Base-by-base conservation (phyloP, 2,888 invertebrate genomes). In the Aphidius colemani region DNA sequence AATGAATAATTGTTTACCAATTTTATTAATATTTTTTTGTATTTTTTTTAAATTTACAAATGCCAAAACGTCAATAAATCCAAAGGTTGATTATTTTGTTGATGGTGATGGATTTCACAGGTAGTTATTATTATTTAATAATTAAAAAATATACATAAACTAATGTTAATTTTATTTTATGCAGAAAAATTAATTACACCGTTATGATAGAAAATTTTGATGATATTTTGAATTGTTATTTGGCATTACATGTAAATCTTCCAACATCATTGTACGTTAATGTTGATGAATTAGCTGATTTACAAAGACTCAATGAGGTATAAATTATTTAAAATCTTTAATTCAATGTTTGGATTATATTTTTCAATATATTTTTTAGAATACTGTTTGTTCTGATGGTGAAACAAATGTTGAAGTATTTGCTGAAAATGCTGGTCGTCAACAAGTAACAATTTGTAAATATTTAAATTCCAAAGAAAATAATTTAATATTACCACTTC, bases 51-150 rank as follows among this genome's bases (percentile, higher is more conserved):
- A 5, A 13, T 40, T 8, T 56, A 40, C 50, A 59, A 45, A 9
- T 63, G 8, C 64, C 59, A 13, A 66, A 45, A 5, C 5, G 30
- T 9, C 61, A 9, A 61, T 76, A 11, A 65, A 66, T 8, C 74
- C 73, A 18, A 67, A 65, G 9, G 9, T 80, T 9, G 67, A 70
- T 10, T 69, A 74, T 46, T 61, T 69, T 41, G 71, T 79, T 4
- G 70, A 75, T 41, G 80, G 78, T 50, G 69, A 73, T 45, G 80
- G 80, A 67, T 80, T 79, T 74, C 80, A 80, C 70, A 81, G 80
- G 80, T 81, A 68, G 41, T 43, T 40, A 55, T 18, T 53, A 1
- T 11, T 53, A 55, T 48, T 44, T 44, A 11, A 53, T 41, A 8
- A 50, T 50, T 7, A 8, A n/a, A 53, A 53, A 41, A 46, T 59